Base-by-base conservation (phyloP, 2,113 vertebrate species). In the Mormoops blainvillei region DNA sequence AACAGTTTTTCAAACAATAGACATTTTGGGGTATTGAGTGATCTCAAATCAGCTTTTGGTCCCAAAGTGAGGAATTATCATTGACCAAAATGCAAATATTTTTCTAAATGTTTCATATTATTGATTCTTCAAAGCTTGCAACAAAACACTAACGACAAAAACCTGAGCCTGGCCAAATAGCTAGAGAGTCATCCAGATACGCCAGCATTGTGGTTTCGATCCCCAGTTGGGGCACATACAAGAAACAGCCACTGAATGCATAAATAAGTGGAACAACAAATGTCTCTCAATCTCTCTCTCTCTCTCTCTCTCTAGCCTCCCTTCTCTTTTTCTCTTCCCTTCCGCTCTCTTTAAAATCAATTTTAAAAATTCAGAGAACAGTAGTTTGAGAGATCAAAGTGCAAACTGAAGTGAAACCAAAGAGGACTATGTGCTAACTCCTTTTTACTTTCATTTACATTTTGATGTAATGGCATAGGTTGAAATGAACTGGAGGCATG, bases 1-100 rank as follows among this genome's bases (percentile, higher is more conserved):
- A 83, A 71, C 31, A 45, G 19, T 78, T 76, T 74, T 83, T 61
- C 20, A 54, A 83, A 67, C 6, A 94, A 91, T 22, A 43, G 52
- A 91, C 50, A 36, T 85, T 88, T 94, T 12, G 0, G 16, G 5
- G 26, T 82, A 74, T 95, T 97, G 89, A 95, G 18, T 87, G 36
- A 96, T 93, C n/a, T 92, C 85, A 85, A 78, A 89, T 80, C 50
- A 96, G 61, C 36, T 67, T 90, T 63, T 94, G 94, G 89, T 93
- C 68, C 36, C 63, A 74, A 93, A 96, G 43, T 16, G 77, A 94
- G 7, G 1, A 80, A 87, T 86, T 71, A 38, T 56, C 86, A 96
- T 9, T 92, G 81, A 96, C 9, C 18, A 96, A 83, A 68, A 92
- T 88, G 31, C 28, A 95, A 80, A 68, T 80, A 9, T 38, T 56